Evolutionary conservation across 2,113 vertebrate genomes (phyloP), one percentile per base, ranked within the genome.

Genomic region (Hirundichthys speculiger): DNA sequence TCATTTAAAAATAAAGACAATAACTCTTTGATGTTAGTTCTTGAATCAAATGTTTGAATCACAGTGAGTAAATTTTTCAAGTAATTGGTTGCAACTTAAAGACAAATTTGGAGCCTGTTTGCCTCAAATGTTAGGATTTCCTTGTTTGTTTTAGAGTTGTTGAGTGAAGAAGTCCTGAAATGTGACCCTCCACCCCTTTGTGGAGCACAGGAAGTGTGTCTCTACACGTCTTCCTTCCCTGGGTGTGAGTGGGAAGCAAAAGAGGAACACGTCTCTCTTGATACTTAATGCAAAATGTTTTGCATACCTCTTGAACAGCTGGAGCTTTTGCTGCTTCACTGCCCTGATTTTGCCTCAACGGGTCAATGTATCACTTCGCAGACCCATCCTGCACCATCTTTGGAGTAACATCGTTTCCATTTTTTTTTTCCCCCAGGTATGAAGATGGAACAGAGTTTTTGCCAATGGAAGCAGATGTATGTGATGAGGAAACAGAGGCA

Each of bases 401-500:
- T 34, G 30, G 30, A 10, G 6, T 7, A 34, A 34, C 30, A 10
- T 34, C 6, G 40, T 41, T 41, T 5, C 13, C 40, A 14, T 15
- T 41, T 41, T 16, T 41, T 39, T 72, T 89, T 47, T 64, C 18
- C 53, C 61, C 22, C 87, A 98, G 96, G 88, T 97, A 96, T 11
- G 95, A 96, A 55, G 95, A 94, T 1, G 93, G 93, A 20, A 84
- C 86, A 1, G 96, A 97, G 67, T 95, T 95, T 80, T 65, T 94
- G 51, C 77, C 86, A 9, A 39, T 82, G 64, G 90, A 92, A 64
- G 77, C 93, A 30, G 96, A 97, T 49, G 59, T 92, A 27, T 94
- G 95, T 5, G 94, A 96, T 1, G 95, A 96, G 21, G 95, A 98
- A 53, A 92, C 96, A 3, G 92, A 94, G 19, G 95, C 95, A 13